A percentile compares a stretch with the other conserved stretches of the same genome.
Conservation (phyloP, 2,888 invertebrate genomes). For the Dryobotodes eremita region DNA sequence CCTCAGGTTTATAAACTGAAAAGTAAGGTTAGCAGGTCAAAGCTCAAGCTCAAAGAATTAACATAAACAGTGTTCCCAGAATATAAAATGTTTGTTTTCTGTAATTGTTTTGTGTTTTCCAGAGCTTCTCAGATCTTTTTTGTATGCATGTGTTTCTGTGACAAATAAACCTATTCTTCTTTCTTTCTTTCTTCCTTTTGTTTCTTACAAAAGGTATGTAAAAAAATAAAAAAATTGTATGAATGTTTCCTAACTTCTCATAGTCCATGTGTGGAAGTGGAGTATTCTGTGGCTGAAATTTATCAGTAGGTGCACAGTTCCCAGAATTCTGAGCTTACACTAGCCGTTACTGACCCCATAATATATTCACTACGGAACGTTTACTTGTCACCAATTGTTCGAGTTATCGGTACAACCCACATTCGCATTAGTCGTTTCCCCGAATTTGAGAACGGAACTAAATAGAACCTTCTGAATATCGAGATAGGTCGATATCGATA, state of each 20-base stretch:
- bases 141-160: too few species aligned
- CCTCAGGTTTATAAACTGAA: constrained; percentile 52
- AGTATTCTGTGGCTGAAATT: constrained; percentile 4
- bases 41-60: constrained; percentile 58
- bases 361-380: constrained; percentile 43
- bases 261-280: neutral
- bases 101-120: too few species aligned
- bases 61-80: constrained; percentile 46
- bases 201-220: constrained; percentile 7
- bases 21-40: constrained; percentile 57
- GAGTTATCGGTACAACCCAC: constrained; percentile 55
- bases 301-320: constrained; percentile 25
- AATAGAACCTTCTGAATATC: constrained; percentile 7
- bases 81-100: constrained; percentile 39
- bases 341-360: constrained; percentile 17
- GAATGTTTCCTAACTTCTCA: constrained; percentile 3
- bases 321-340: constrained; percentile 32
- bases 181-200: too few species aligned
- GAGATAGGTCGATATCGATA: neutral
- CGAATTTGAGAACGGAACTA: constrained; percentile 24
- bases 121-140: too few species aligned
- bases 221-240: neutral
- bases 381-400: constrained; percentile 54
- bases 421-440: constrained; percentile 46
- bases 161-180: too few species aligned